phyloP scores from a whole-genome alignment of 2,113 vertebrate species.

The Calonectris borealis region DNA sequence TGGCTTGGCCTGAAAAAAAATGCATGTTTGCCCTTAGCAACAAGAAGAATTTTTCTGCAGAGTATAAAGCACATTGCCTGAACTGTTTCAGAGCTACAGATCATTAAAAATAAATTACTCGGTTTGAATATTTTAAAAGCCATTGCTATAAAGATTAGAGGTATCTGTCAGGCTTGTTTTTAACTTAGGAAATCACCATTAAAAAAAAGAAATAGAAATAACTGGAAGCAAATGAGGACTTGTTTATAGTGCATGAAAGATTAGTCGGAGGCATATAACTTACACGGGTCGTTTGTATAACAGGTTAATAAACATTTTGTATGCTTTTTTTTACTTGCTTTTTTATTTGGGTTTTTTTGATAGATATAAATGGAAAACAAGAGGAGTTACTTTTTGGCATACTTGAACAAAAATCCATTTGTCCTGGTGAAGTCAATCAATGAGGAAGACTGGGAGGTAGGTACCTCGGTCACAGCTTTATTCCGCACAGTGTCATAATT shows the following conservation, averaged over 20 bases:
- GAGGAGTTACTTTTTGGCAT: neutral
- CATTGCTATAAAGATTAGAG: neutral
- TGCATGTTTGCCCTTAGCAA: neutral
- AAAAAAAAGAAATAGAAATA: neutral
- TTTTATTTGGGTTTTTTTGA: neutral
- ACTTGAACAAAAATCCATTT: neutral
- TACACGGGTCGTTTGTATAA: neutral
- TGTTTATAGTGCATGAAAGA: neutral
- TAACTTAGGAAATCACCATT: neutral
- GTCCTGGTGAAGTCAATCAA: neutral
- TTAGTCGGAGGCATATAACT: neutral
- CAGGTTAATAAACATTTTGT: neutral
- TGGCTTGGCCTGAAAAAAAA: slow-evolving; percentile 19
- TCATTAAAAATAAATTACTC: slow-evolving; percentile 51
- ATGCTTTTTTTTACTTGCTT: neutral
- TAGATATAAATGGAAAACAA: neutral
- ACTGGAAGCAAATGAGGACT: neutral
- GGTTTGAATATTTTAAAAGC: slow-evolving; percentile 33
- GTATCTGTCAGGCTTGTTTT: neutral
- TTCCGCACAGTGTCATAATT: neutral
- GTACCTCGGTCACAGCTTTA: neutral
- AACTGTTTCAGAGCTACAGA: slow-evolving; percentile 20
- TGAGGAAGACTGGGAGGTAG: neutral
- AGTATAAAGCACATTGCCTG: neutral
- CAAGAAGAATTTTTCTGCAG: neutral